Evolutionary conservation across 1,140 invertebrate genomes (phyloP).

Genomic region (Cyclina sinensis): DNA sequence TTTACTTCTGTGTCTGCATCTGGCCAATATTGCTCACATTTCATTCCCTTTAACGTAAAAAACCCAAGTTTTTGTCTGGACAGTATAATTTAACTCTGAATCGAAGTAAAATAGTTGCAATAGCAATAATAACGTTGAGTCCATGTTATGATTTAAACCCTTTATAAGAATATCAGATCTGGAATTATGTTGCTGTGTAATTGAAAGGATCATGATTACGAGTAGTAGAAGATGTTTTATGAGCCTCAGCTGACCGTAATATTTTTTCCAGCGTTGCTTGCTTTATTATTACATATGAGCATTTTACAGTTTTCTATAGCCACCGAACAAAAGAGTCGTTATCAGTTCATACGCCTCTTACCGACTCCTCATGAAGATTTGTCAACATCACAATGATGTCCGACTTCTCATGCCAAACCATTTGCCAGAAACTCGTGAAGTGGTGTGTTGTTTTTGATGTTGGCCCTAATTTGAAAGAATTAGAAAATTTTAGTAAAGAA

Average conservation of each 20-base stretch:
- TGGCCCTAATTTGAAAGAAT: neutral
- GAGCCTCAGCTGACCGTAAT: too few species aligned
- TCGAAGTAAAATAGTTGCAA: neutral
- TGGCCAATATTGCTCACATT: neutral
- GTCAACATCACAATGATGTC: constrained; percentile 21
- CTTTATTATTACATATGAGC: too few species aligned
- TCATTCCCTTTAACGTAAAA: neutral
- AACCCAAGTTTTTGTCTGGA: too few species aligned
- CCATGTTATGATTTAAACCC: neutral
- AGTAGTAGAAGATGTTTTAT: neutral
- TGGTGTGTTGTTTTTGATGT: neutral
- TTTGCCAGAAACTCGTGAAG: neutral
- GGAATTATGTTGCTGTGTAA: neutral
- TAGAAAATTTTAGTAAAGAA: too few species aligned
- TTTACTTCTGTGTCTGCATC: neutral
- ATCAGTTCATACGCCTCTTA: neutral
- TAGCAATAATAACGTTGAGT: neutral
- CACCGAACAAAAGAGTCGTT: neutral
- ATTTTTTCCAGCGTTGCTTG: too few species aligned
- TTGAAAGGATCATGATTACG: too few species aligned
- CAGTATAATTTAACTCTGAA: neutral
- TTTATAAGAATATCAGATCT: neutral
- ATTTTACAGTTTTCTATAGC: neutral
- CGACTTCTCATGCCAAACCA: neutral
- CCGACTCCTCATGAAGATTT: neutral